Conservation (phyloP, 1,140 invertebrate species). For the Ylistrum balloti region DNA sequence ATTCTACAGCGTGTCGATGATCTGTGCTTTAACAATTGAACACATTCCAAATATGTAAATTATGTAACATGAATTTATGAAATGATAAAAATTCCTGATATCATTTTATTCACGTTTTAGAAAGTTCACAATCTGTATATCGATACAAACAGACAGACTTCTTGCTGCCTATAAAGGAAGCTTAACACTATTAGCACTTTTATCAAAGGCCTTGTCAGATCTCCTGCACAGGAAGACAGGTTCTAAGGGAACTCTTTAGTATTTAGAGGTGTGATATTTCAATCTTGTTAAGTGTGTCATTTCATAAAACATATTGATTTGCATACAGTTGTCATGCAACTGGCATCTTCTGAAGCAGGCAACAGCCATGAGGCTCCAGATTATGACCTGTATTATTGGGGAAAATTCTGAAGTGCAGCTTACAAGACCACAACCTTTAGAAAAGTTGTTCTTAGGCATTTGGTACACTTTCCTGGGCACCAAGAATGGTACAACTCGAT, state of each 20-base stretch:
- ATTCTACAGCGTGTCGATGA: neutral
- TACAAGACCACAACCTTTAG: no score
- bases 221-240: neutral
- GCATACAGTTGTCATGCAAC: neutral
- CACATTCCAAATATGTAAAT: constrained; percentile 15
- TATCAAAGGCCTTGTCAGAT: neutral
- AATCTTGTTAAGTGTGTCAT: constrained; percentile 26
- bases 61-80: neutral
- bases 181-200: neutral
- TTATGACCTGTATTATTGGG: no score
- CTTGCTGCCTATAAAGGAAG: neutral
- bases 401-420: no score
- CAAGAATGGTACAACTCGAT: no score
- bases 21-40: neutral
- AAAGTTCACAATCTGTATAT: neutral
- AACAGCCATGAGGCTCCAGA: no score
- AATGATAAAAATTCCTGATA: neutral
- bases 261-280: neutral
- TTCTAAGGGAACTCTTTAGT: neutral
- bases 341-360: neutral
- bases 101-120: neutral
- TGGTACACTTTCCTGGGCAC: no score
- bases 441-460: no score
- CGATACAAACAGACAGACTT: neutral
- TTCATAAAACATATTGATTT: neutral